Evolutionary conservation across 2,113 vertebrate genomes (phyloP), one percentile per base, ranked within the genome.

Genomic region (Petrocephalus zakoni): DNA sequence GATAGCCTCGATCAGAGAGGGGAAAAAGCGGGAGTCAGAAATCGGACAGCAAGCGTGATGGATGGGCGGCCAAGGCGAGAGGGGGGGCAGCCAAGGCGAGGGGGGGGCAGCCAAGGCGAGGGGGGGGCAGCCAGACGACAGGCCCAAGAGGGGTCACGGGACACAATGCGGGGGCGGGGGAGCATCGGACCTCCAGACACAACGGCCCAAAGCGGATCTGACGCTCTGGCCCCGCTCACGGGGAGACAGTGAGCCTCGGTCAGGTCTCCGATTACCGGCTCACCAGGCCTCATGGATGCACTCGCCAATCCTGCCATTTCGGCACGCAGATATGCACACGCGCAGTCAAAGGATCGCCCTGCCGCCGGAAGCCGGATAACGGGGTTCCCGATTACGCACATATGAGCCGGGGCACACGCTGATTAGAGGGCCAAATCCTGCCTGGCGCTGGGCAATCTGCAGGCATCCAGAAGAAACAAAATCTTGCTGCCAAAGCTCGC

Each of bases 381-480:
- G 91, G 92, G 91, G 94, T 92, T 92, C 91, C 91, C 92, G 93
- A 91, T 90, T 90, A 90, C 90, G 90, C 87, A 93, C 91, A 92
- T 91, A 90, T 89, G 61, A 56, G 88, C 90, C 90, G 90, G 92
- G 92, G 93, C 91, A 88, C 90, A 92, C 93, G 94, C 93, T 89
- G 92, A 95, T 95, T 94, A 94, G 86, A 90, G 88, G 51, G 90
- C 90, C 86, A 94, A 94, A 95, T 93, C 93, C 93, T 92, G 87
- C 91, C 64, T 88, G 88, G 92, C 93, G 91, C 91, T 91, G 92
- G 88, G 15, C 55, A 3, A 91, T 88, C 90, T 87, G 90, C 75
- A 88, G 85, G 90, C 85, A 86, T 72, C 88, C 90, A 90, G 90
- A 53, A 87, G 72, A 90, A 91, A 90, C 89, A 92, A 89, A 86